Conservation (phyloP, 2,888 invertebrate species). For the Cephus pulcher region DNA sequence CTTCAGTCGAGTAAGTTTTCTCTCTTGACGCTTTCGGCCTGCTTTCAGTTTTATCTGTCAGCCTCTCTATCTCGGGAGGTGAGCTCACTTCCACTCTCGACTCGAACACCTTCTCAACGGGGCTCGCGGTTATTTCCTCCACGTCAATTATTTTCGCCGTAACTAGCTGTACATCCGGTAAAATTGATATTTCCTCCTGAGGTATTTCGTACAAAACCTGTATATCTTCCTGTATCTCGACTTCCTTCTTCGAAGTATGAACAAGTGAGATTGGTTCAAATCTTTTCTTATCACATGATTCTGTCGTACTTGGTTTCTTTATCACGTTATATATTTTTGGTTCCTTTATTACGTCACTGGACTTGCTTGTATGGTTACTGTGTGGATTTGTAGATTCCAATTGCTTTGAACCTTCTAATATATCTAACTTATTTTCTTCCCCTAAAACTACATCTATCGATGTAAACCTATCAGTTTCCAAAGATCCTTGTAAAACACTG, state of each 20-base stretch:
- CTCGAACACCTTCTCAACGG: conserved; percentile 58
- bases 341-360: not conserved
- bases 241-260: conserved; percentile 37
- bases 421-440: not conserved
- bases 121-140: conserved; percentile 62
- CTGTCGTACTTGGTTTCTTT: not conserved
- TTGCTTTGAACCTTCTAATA: not conserved
- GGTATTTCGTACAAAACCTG: conserved; percentile 41
- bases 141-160: conserved; percentile 51
- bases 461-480: not conserved
- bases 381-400: not conserved
- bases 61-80: conserved; percentile 59
- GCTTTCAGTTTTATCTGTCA: conserved; percentile 11
- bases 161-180: conserved; percentile 50
- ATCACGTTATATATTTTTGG: not conserved
- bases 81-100: conserved; percentile 61
- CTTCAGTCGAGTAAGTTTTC: conserved; percentile 19
- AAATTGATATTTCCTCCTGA: conserved; percentile 28
- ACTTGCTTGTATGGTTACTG: not conserved
- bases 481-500: not conserved
- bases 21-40: conserved; percentile 15
- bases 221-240: conserved; percentile 45
- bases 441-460: not conserved
- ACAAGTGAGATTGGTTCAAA: not conserved
- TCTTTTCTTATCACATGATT: not conserved